Conservation (phyloP, 2,797 vertebrate genomes). For the Gymnothorax javanicus region DNA sequence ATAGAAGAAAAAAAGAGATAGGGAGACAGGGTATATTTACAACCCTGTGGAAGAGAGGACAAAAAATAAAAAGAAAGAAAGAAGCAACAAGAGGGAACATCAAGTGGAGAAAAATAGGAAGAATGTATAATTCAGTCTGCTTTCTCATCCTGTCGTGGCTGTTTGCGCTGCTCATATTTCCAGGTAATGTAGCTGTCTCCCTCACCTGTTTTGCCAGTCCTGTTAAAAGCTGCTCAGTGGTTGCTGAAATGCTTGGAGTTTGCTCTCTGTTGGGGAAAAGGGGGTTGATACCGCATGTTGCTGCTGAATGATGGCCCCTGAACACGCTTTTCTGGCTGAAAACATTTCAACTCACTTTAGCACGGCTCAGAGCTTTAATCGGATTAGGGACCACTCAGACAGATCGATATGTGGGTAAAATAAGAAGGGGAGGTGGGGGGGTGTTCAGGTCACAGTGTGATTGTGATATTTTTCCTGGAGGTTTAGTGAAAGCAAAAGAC, state of each 20-base stretch:
- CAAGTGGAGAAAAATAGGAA: slow-evolving; percentile 61
- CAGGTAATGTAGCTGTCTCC: slow-evolving; percentile 67
- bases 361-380: neutral
- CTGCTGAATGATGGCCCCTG: neutral
- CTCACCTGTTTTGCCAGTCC: slow-evolving; percentile 34
- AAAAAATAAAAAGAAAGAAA: slow-evolving; percentile 32
- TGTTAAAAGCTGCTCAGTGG: slow-evolving; percentile 42
- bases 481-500: neutral
- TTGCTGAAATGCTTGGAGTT: slow-evolving; percentile 16
- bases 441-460: neutral
- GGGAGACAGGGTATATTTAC: slow-evolving; percentile 35
- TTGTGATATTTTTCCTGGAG: neutral
- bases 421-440: neutral
- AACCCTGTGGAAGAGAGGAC: slow-evolving; percentile 28
- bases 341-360: neutral
- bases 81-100: slow-evolving; percentile 40
- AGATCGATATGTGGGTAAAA: neutral
- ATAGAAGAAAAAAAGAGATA: slow-evolving; percentile 30
- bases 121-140: slow-evolving; percentile 74
- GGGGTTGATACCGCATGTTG: neutral
- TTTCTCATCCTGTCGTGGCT: slow-evolving; percentile 73
- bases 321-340: slow-evolving; percentile 7
- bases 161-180: slow-evolving; percentile 72
- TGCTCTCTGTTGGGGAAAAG: slow-evolving; percentile 10
- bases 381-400: neutral